Base-by-base conservation (phyloP, 53 echinoderm and acorn worm genomes). In the Pentamera pediparva region DNA sequence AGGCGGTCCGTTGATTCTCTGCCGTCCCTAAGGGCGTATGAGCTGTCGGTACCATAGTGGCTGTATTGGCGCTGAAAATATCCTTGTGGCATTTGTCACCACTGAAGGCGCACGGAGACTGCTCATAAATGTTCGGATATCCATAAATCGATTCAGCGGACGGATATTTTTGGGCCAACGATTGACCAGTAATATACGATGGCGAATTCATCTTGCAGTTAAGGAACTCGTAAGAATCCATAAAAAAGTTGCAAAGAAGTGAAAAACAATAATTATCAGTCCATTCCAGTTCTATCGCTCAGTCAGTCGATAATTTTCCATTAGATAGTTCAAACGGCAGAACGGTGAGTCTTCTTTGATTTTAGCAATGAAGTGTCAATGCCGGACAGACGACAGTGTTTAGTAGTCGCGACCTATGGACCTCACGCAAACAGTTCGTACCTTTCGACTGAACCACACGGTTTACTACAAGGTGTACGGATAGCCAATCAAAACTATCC, bases 391-490 rank as follows among this genome's bases (percentile, higher is more conserved):
- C n/a, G n/a, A n/a, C n/a, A n/a, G n/a, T n/a, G n/a, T n/a, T n/a
- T n/a, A n/a, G n/a, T n/a, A n/a, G n/a, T n/a, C n/a, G n/a, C 67
- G 67, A 67, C 67, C 67, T 67, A 39, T 67, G 67, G 67, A 67
- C 67, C 67, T 67, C 27, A 67, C 40, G 67, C 45, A 67, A 67
- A 67, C 39, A 67, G 45, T 24, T 10, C 40, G 20, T 43, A n/a
- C n/a, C n/a, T n/a, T 45, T 67, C 39, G 20, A 67, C 45, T 39
- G 47, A 40, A 67, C 67, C 67, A 67, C 67, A 24, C 21, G 45
- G 22, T 67, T 39, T 41, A 12, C 37, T 20, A 7, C 26, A 32
- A 39, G 15, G 18, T 25, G 30, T 43, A 27, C 45, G 18, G 20
- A 18, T 43, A 26, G 41, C 67, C 40, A 67, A 43, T 45, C 40